A percentile compares a stretch with the other conserved stretches of the same genome.
phyloP scores from a whole-genome alignment of 1,140 invertebrate genomes.

The Drosophila tsacasi region DNA sequence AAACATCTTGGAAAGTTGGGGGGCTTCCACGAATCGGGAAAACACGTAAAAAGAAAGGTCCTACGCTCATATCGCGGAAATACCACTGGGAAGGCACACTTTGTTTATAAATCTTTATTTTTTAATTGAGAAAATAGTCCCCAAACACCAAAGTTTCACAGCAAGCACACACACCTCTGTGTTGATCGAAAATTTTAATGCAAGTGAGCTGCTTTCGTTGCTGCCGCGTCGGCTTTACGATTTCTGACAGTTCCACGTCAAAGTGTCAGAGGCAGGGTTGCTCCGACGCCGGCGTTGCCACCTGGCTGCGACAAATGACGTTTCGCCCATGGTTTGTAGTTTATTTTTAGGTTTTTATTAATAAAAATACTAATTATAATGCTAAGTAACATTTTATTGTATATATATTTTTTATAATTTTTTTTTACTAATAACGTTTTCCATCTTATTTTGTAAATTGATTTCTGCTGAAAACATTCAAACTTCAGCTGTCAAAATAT shows the following conservation, averaged over 20 bases:
- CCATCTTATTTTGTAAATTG: neutral
- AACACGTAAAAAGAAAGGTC: neutral
- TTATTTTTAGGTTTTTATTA: neutral
- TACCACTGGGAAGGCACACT: neutral
- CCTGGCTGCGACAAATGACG: conserved; percentile 1
- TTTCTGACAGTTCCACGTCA: conserved; percentile 61
- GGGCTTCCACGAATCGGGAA: neutral
- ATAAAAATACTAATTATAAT: neutral
- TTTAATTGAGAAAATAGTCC: conserved; percentile 21
- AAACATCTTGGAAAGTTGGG: no score
- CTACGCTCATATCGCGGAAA: neutral
- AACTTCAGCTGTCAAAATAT: neutral
- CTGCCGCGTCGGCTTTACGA: conserved; percentile 42
- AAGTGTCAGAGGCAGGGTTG: conserved; percentile 63
- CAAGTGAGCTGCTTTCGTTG: conserved; percentile 43
- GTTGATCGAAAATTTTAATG: conserved; percentile 49
- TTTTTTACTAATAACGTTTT: neutral
- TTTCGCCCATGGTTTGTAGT: neutral
- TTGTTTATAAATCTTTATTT: neutral
- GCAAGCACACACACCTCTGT: conserved; percentile 44
- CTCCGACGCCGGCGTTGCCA: conserved; percentile 32
- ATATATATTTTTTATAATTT: neutral
- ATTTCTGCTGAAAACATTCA: neutral
- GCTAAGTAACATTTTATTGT: neutral
- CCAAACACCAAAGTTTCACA: neutral